Percentiles rank a stretch among this genome's conserved stretches.
Conservation (phyloP, 2,113 vertebrate species). For the Xiphophorus couchianus region DNA sequence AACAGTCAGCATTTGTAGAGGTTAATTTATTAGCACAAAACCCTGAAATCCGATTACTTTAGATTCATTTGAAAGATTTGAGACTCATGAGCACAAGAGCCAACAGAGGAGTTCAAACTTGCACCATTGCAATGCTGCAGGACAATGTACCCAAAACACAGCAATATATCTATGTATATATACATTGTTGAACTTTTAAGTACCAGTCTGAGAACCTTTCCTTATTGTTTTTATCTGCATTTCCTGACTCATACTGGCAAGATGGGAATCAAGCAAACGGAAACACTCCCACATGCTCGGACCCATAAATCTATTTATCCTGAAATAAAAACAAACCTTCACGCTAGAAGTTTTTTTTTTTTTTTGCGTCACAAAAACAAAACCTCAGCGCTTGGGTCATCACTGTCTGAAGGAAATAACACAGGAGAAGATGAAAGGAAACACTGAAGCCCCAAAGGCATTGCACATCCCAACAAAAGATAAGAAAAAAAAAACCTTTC, state of each 20-base stretch:
- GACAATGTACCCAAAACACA: neutral
- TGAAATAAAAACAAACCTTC: neutral
- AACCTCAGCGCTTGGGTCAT: neutral
- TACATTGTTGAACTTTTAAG: too few species aligned
- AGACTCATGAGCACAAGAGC: neutral
- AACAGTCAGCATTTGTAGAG: neutral
- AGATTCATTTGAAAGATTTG: neutral
- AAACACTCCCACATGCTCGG: neutral
- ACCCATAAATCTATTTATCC: neutral
- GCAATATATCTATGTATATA: too few species aligned
- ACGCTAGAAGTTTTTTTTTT: neutral
- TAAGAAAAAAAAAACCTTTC: constrained; percentile 6
- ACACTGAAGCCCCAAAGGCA: neutral
- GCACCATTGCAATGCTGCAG: neutral
- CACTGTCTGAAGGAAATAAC: neutral
- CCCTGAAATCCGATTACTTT: neutral
- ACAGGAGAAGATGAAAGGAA: neutral
- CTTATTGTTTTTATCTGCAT: neutral
- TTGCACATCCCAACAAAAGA: constrained; percentile 15
- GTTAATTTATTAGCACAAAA: constrained; percentile 31
- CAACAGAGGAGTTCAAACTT: neutral
- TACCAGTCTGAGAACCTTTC: neutral
- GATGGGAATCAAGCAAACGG: neutral
- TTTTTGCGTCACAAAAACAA: neutral
- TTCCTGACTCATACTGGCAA: neutral